Percentiles rank a stretch among this genome's conserved stretches.
Evolutionary conservation across 2,797 vertebrate genomes (phyloP).

Genomic region (Tiaroga cobitis): DNA sequence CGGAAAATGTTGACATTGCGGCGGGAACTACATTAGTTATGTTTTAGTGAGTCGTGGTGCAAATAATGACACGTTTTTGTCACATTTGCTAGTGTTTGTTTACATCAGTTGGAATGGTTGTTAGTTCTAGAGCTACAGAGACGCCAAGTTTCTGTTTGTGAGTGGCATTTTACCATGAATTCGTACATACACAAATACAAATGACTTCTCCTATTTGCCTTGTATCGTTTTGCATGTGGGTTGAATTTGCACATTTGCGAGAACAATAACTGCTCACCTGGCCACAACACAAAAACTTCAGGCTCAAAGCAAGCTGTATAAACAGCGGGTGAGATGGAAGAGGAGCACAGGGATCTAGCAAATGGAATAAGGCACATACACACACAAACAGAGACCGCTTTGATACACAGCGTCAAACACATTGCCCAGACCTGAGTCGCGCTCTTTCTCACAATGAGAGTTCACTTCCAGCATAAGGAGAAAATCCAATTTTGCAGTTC

Average conservation of each 20-base stretch:
- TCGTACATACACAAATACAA: not conserved
- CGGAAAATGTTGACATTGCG: conserved; percentile 10
- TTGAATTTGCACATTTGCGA: conserved; percentile 19
- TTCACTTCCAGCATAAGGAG: conserved; percentile 61
- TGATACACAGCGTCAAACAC: conserved; percentile 32
- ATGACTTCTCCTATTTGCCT: not conserved
- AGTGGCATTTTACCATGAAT: not conserved
- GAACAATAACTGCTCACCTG: conserved; percentile 37
- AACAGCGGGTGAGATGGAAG: conserved; percentile 24
- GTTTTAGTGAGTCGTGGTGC: not conserved
- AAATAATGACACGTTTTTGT: conserved; percentile 5
- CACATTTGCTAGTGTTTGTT: conserved; percentile 1
- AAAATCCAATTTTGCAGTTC: conserved; percentile 73
- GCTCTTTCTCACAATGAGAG: conserved; percentile 51
- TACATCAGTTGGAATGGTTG: not conserved
- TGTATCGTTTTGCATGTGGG: conserved; percentile 22
- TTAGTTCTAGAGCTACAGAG: not conserved
- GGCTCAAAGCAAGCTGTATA: conserved; percentile 40
- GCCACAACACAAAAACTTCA: conserved; percentile 38
- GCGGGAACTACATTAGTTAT: conserved; percentile 12
- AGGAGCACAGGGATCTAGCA: conserved; percentile 26
- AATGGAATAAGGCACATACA: conserved; percentile 32
- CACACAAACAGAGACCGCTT: conserved; percentile 19
- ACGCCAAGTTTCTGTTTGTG: conserved; percentile 8
- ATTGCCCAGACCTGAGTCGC: not conserved